Evolutionary conservation across 64 coral and sea anemone species (phyloP), one percentile per base, ranked within the genome.

Genomic region (Porites australiensis): DNA sequence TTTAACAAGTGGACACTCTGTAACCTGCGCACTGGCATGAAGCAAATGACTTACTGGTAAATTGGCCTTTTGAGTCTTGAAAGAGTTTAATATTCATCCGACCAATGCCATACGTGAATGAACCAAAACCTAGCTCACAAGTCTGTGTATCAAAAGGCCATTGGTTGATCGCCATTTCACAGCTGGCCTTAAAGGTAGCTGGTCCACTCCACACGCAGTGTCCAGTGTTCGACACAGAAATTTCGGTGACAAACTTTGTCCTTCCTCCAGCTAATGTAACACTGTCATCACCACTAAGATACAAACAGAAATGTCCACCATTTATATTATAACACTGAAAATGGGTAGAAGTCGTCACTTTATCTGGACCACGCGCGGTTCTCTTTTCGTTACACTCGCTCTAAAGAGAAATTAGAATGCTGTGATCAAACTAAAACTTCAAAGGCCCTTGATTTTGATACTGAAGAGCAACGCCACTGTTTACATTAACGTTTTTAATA

Each of bases 121-220:
- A 93, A 11, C 91, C 91, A 87, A 93, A 93, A 8, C 65, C 76
- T 11, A 93, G 62, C 37, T 77, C 65, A 87, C 91, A 93, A 3
- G 20, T 62, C 79, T 93, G 91, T 19, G 45, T 54, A 27, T 93
- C 91, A 66, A 93, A 87, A 1, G 91, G 91, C 82, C 82, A 93
- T 14, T 52, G 22, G 23, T 20, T 65, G 12, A 93, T 74, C 48
- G 64, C 13, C 53, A 93, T 67, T 2, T 86, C 59, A 23, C 91
- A 93, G 53, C 47, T 87, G 4, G 83, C 81, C 14, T 83, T 93
- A 59, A 93, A 93, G 0, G 73, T 87, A 19, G 83, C 91, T 2
- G 91, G 82, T 69, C 91, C 91, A 71, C 91, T 93, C 91, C 91
- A 93, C 58, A 93, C 79, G 53, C 91, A 87, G 2, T 73, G 21